Conservation (phyloP, 2,888 invertebrate species). For the Acanthosepion esculentum region DNA sequence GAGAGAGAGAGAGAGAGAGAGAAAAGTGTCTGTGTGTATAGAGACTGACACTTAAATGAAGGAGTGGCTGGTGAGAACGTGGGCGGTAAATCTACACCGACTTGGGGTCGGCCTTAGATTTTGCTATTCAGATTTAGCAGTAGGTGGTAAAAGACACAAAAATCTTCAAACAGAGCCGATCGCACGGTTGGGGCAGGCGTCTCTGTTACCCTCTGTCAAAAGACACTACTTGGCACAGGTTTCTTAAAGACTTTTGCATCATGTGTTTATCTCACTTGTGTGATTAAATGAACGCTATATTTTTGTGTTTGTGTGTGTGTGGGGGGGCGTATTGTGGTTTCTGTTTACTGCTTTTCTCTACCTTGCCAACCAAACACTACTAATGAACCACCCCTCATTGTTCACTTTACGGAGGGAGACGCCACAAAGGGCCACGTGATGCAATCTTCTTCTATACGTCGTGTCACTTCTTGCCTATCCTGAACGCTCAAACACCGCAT, state of each 20-base stretch:
- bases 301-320: not conserved
- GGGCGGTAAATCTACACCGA: not conserved
- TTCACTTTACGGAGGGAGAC: not conserved
- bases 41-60: no score
- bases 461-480: no score
- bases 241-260: not conserved
- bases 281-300: not conserved
- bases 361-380: not conserved
- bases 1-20: no score
- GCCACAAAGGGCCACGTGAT: not conserved
- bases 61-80: not conserved
- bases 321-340: not conserved
- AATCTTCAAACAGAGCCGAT: not conserved
- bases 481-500: no score
- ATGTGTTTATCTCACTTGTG: no score
- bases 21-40: no score
- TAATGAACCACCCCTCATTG: not conserved
- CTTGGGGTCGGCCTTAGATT: not conserved
- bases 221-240: not conserved
- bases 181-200: not conserved
- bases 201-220: not conserved
- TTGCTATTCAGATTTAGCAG: not conserved
- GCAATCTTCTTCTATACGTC: not conserved
- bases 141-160: slow-evolving; percentile 15
- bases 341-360: not conserved